Conservation (phyloP, 2,797 vertebrate genomes). For the Cynodonichthys magdalenae region DNA sequence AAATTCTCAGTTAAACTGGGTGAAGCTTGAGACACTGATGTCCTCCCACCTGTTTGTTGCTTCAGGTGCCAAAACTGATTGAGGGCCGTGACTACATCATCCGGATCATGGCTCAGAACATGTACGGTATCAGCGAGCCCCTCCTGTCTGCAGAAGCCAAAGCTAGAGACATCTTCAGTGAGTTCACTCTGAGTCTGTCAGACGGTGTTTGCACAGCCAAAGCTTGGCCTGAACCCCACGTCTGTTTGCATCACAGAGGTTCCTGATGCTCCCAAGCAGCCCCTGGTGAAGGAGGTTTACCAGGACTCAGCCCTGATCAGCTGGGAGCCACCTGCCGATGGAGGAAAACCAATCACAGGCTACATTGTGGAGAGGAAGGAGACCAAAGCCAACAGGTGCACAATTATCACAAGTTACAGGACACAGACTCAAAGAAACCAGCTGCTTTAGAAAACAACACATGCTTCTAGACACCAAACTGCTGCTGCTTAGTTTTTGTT, state of each 20-base stretch:
- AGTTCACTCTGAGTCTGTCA: slow-evolving; percentile 46
- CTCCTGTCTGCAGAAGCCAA: slow-evolving; percentile 91
- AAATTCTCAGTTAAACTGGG: not conserved
- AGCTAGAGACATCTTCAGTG: slow-evolving; percentile 96
- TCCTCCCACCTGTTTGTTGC: slow-evolving; percentile 1
- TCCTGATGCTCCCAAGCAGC: slow-evolving; percentile 94
- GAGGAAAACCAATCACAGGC: slow-evolving; percentile 95
- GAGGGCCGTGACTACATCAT: slow-evolving; percentile 96
- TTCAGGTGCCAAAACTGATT: slow-evolving; percentile 89
- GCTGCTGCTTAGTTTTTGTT: no score
- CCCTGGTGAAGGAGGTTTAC: slow-evolving; percentile 89
- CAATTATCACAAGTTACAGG: not conserved
- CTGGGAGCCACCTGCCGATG: slow-evolving; percentile 95
- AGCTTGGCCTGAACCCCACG: slow-evolving; percentile 10
- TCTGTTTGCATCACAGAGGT: slow-evolving; percentile 82
- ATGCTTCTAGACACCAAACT: not conserved
- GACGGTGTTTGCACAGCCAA: not conserved
- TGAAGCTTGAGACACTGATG: not conserved
- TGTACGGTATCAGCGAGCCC: slow-evolving; percentile 95
- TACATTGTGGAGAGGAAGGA: slow-evolving; percentile 98
- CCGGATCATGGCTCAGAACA: slow-evolving; percentile 96
- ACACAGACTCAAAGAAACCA: not conserved
- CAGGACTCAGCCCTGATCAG: slow-evolving; percentile 91
- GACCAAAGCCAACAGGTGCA: slow-evolving; percentile 91
- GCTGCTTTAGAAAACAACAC: not conserved